Percentiles rank a stretch among this genome's conserved stretches.
Conservation (phyloP, 2,113 vertebrate species). For the Myiozetetes cayanensis region DNA sequence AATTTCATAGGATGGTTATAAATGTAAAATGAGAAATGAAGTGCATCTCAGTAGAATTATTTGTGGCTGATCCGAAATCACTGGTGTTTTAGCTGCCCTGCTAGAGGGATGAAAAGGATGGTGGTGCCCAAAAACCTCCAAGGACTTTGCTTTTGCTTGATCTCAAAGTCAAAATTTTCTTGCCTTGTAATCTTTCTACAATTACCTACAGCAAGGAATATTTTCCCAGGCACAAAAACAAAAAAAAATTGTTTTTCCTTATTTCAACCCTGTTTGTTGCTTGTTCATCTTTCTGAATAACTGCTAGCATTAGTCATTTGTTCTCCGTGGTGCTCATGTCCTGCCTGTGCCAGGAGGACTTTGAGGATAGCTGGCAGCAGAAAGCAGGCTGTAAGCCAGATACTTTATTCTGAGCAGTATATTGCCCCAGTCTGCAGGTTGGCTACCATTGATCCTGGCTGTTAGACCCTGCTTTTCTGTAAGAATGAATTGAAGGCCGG, state of each 20-base stretch:
- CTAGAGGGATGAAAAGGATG: not conserved
- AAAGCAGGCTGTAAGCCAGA: not conserved
- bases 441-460: not conserved
- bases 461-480: not conserved
- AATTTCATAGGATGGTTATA: not conserved
- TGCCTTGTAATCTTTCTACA: not conserved
- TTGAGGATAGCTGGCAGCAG: not conserved
- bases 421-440: not conserved
- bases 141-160: not conserved
- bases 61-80: not conserved
- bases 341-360: not conserved
- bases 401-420: not conserved
- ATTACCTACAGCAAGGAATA: not conserved
- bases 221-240: not conserved
- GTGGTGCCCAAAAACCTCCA: not conserved
- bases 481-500: not conserved
- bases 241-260: not conserved
- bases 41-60: not conserved
- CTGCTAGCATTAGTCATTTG: constrained; percentile 10
- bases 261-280: not conserved
- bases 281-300: not conserved
- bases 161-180: not conserved
- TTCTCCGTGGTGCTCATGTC: not conserved
- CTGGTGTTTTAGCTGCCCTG: not conserved
- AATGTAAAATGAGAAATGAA: not conserved